Percentiles rank a stretch among this genome's conserved stretches.
phyloP scores from a whole-genome alignment of 2,888 invertebrate genomes.

The Drosophila kokeensis region DNA sequence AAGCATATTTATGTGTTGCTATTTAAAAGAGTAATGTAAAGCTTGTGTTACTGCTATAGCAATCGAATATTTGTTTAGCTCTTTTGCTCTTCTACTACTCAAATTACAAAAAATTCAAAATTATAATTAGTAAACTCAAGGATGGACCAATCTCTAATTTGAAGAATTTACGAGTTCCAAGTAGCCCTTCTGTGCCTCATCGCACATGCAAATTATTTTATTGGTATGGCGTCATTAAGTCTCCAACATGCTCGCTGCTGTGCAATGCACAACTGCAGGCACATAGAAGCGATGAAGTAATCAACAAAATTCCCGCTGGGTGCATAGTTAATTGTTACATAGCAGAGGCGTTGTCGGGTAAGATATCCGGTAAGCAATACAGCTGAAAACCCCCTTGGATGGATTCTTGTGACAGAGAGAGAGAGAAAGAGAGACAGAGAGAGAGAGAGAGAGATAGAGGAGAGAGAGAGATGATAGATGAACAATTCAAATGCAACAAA shows the following conservation, averaged over 20 bases:
- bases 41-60: not conserved
- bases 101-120: not conserved
- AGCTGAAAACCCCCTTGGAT: slow-evolving; percentile 8
- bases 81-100: not conserved
- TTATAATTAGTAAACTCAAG: not conserved
- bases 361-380: slow-evolving; percentile 2
- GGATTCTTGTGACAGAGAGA: not conserved
- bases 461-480: not conserved
- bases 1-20: not conserved
- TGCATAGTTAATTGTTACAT: slow-evolving; percentile 13
- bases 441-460: not conserved
- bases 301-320: not conserved
- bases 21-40: not conserved
- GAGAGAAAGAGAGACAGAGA: not conserved
- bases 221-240: slow-evolving; percentile 50
- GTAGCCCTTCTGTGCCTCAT: not conserved
- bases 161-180: not conserved
- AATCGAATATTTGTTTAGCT: not conserved
- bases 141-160: not conserved
- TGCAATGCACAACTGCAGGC: not conserved
- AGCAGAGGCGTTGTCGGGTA: not conserved
- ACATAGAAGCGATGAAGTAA: not conserved
- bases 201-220: slow-evolving; percentile 1
- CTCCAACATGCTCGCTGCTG: slow-evolving; percentile 17
- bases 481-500: slow-evolving; percentile 2